Base-by-base conservation (phyloP, 2,888 invertebrate species). In the Sepiola atlantica region DNA sequence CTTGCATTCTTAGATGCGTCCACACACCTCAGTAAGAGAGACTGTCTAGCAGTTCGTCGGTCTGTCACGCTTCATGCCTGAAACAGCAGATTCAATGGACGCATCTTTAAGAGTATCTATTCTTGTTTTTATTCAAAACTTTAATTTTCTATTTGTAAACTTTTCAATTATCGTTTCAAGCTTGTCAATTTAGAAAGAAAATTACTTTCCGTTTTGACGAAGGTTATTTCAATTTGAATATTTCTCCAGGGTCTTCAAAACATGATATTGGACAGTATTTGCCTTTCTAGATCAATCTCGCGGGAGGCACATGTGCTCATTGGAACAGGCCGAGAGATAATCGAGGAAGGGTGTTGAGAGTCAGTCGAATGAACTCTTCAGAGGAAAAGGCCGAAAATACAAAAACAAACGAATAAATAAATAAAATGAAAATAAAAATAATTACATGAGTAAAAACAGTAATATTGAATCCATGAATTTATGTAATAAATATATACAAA, bases 141-240 rank as follows among this genome's bases (percentile, higher is more conserved):
- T 2, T 45, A 45, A 77, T 77, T 77, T 61, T 77, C 77, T n/a
- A n/a, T 32, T 77, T 77, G 77, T 16, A 77, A 77, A 77, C 77
- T 77, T 77, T 77, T 77, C 77, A 77, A 77, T 77, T 77, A 77
- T 77, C n/a, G n/a, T 77, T 77, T 77, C 77, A 77, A n/a, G 77
- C 77, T 21, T 77, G 77, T 77, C 32, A 77, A 77, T 77, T 77
- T 77, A 77, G 45, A 77, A 77, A 16, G 77, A 77, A 77, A 77
- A 77, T 77, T n/a, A 77, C n/a, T 77, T 77, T 77, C n/a, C 16
- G n/a, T 77, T 16, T 77, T 77, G 77, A 77, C n/a, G 32, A 77
- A 77, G 77, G 77, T 77, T n/a, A 77, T 77, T 77, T 32, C 77
- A n/a, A 77, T 77, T n/a, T 14, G 77, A 77, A 18, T 14, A 77